phyloP scores from a whole-genome alignment of 2,113 vertebrate genomes.

The Eubucco bourcierii region DNA sequence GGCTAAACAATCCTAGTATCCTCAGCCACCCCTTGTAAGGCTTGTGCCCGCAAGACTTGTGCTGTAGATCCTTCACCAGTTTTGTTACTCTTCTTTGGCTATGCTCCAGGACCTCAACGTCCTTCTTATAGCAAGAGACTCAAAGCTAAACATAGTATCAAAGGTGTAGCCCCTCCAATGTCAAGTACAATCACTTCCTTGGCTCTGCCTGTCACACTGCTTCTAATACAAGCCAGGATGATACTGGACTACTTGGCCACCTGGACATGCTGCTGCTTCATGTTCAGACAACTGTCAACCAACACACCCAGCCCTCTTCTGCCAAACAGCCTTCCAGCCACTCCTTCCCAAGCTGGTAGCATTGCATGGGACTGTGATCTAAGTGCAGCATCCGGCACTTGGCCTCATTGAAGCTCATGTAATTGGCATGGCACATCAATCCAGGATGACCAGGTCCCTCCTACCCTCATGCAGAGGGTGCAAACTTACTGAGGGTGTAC shows the following conservation, averaged over 20 bases:
- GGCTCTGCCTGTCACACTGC: not conserved
- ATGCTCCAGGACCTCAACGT: not conserved
- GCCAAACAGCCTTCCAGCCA: no score
- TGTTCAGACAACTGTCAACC: not conserved
- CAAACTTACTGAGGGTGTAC: not conserved
- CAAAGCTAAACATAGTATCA: not conserved
- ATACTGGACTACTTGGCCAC: not conserved
- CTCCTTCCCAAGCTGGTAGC: no score
- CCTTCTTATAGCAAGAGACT: not conserved
- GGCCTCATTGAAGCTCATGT: no score
- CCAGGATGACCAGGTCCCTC: not conserved
- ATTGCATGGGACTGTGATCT: not conserved
- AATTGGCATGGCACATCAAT: not conserved
- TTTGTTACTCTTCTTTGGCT: not conserved
- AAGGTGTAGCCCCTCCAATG: accelerated
- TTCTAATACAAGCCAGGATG: not conserved
- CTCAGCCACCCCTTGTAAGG: not conserved
- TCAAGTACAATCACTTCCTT: no score
- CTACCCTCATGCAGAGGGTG: not conserved
- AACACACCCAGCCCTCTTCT: no score
- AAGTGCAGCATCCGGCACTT: no score
- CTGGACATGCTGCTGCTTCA: not conserved
- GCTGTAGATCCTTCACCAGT: no score
- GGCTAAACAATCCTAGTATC: accelerated
- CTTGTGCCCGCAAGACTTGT: not conserved